Evolutionary conservation across 2,888 invertebrate species (phyloP), one percentile per base, ranked within the genome.

Genomic region (Tiliacea citrago): DNA sequence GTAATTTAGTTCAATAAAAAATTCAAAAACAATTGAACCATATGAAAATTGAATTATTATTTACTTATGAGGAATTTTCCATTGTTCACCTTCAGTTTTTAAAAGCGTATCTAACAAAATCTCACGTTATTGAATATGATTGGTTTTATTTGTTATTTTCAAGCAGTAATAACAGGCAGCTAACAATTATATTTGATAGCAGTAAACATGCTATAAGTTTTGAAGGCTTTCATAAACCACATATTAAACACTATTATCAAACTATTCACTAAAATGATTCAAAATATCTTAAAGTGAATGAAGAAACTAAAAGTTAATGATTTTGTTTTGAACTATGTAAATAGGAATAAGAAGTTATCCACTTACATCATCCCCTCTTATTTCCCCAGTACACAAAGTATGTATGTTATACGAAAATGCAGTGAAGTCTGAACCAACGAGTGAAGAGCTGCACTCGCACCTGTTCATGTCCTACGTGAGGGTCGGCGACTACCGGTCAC

Each of bases 401-500:
- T 99, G 99, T 89, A 97, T 97, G 83, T 95, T 99, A 68, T 99
- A 99, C 90, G 99, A 99, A 93, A 98, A 98, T 66, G 99, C 99
- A 0, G 98, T 98, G 21, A 98, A 98, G 91, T 97, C 97, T 60
- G 98, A 98, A 85, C 99, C 99, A 0, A 97, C 97, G 45, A 99
- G 98, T 92, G 99, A 99, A 93, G 99, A 99, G 92, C 97, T 99
- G 4, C 97, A 99, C 86, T 98, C 99, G 0, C 99, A 99, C 90
- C 97, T 99, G 55, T 99, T 99, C 94, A 99, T 99, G 98, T 98
- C 99, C 0, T 98, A 99, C 91, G 99, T 99, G 8, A 97, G 99
- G 49, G 97, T 99, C 4, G 98, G 98, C 2, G 98, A 99, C 94
- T 99, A 98, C 91, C 98, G 98, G 91, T 97, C 98, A 13, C 99